These are phyloP conservation scores for Dipus sagitta DNA, from an alignment of 2,797 vertebrate genomes.

Conservation along the genomic window DNA sequence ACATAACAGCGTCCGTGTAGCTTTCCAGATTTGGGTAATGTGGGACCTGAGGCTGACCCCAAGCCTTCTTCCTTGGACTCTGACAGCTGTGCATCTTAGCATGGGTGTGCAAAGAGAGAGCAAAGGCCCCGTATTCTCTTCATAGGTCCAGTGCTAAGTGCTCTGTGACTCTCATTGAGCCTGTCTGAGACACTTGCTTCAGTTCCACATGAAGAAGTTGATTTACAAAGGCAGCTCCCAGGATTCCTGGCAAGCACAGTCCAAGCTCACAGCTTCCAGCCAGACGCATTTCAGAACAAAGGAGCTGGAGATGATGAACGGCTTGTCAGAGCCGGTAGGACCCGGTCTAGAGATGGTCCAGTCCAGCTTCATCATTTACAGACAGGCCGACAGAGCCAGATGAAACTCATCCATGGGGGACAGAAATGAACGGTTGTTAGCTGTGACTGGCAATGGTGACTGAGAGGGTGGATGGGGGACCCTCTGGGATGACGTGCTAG, in stretches of 20 bases:
- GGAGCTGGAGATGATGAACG: background rate
- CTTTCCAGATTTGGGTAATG: background rate
- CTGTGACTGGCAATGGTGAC: background rate
- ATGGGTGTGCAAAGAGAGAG: background rate
- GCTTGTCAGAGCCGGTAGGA: background rate
- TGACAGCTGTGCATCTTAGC: background rate
- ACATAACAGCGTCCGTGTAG: no score
- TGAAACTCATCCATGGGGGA: background rate
- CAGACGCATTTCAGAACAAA: constrained; percentile 41
- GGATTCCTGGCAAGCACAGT: background rate
- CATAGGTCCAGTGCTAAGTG: background rate
- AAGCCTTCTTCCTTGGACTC: background rate
- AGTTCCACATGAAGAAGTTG: background rate
- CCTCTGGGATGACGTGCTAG: background rate
- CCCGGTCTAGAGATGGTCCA: background rate
- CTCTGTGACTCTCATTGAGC: background rate
- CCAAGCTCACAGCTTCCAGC: constrained; percentile 9
- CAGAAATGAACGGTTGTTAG: background rate
- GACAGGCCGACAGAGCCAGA: background rate
- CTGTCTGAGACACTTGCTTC: background rate
- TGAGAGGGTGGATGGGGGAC: background rate
- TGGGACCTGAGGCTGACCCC: background rate
- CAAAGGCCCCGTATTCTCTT: background rate
- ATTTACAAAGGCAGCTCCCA: constrained; percentile 7
- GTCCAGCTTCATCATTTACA: background rate